Conservation (phyloP, 2,888 invertebrate species). For the Clanis bilineata region DNA sequence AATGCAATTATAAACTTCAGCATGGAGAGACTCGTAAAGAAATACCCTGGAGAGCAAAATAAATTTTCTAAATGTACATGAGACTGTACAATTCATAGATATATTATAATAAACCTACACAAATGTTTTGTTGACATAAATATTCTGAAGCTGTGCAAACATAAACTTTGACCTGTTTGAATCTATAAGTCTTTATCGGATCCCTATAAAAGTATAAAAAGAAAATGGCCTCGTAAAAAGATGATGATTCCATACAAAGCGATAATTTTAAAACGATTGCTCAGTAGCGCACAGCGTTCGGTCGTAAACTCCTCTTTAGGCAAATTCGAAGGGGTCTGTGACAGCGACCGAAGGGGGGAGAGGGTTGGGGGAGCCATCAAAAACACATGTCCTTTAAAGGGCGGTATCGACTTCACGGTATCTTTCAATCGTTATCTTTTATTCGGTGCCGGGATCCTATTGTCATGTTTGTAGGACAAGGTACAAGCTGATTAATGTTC, state of each 20-base stretch:
- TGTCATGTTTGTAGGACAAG: conserved; percentile 30
- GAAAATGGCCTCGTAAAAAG: conserved; percentile 7
- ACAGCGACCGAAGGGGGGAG: not conserved
- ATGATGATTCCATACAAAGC: conserved; percentile 9
- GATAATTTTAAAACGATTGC: conserved; percentile 13
- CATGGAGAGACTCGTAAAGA: too few relatives aligned
- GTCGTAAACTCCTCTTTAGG: conserved; percentile 10
- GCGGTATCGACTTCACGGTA: conserved; percentile 41
- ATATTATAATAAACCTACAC: too few relatives aligned
- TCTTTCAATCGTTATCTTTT: conserved; percentile 67
- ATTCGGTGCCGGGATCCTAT: conserved; percentile 41
- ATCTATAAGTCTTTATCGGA: not conserved
- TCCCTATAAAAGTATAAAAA: conserved; percentile 5
- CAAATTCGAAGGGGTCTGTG: not conserved
- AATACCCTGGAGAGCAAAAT: too few relatives aligned
- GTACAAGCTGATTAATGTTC: conserved; percentile 11
- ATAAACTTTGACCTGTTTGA: too few relatives aligned
- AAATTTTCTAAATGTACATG: too few relatives aligned
- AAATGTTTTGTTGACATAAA: too few relatives aligned
- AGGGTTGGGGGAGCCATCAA: conserved; percentile 41
- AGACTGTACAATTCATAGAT: too few relatives aligned
- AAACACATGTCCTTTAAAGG: conserved; percentile 56
- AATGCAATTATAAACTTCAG: too few relatives aligned
- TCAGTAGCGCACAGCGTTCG: conserved; percentile 9
- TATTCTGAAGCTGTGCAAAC: too few relatives aligned